Percentiles rank a stretch among this genome's conserved stretches.
phyloP scores from a whole-genome alignment of 2,113 vertebrate genomes.

The Cephalopholis sonnerati region DNA sequence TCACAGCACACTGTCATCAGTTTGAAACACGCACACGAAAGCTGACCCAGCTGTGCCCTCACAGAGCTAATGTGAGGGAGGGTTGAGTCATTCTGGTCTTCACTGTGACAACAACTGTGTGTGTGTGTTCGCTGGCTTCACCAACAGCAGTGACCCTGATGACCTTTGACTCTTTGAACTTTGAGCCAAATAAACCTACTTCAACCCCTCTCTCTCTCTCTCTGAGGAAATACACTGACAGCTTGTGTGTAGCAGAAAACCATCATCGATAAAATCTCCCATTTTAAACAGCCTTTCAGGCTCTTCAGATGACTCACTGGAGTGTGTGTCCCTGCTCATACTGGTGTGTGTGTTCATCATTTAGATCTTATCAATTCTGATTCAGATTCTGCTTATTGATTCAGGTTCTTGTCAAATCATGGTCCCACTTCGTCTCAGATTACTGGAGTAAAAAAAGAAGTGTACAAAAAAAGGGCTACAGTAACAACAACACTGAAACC shows the following conservation, averaged over 20 bases:
- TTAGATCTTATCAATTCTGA: background rate
- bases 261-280: background rate
- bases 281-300: background rate
- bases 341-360: background rate
- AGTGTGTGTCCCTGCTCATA: background rate
- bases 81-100: constrained; percentile 49
- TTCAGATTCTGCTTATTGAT: background rate
- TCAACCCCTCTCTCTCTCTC: background rate
- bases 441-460: background rate
- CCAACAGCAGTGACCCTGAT: constrained; percentile 26
- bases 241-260: background rate
- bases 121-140: background rate
- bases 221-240: background rate
- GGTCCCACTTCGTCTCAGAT: background rate
- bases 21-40: constrained; percentile 47
- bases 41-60: constrained; percentile 66
- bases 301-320: background rate
- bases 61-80: constrained; percentile 47
- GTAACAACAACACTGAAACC: background rate
- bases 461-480: background rate
- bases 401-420: background rate
- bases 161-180: constrained; percentile 54
- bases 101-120: constrained; percentile 32
- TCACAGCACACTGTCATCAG: constrained; percentile 63
- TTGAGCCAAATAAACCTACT: constrained; percentile 31